Evolutionary conservation across 2,888 invertebrate genomes (phyloP).

Genomic region (Hipparchia sbordonii): DNA sequence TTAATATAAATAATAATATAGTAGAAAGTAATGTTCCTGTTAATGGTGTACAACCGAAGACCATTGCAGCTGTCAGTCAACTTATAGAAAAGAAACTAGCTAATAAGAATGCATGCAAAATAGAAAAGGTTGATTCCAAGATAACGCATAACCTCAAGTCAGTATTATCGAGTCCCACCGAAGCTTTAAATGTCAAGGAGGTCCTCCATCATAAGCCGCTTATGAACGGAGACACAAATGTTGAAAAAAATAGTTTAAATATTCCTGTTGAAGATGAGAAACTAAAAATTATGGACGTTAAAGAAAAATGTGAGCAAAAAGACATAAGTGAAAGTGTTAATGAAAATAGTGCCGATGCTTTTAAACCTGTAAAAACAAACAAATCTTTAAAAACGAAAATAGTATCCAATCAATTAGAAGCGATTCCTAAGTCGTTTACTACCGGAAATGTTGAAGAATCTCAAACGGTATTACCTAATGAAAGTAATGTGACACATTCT

Average conservation of each 20-base stretch:
- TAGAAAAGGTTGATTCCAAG: constrained; percentile 71
- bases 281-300: constrained; percentile 28
- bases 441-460: constrained; percentile 42
- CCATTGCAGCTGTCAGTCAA: constrained; percentile 70
- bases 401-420: constrained; percentile 29
- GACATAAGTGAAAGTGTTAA: constrained; percentile 32
- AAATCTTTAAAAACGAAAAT: constrained; percentile 27
- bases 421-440: constrained; percentile 28
- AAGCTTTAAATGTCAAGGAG: constrained; percentile 56
- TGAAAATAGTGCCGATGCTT: constrained; percentile 33
- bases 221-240: constrained; percentile 42
- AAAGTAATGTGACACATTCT: constrained; percentile 14
- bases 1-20: constrained; percentile 78
- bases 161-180: constrained; percentile 69
- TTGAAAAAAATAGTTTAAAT: constrained; percentile 36
- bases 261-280: constrained; percentile 28
- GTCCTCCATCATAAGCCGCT: constrained; percentile 39
- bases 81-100: constrained; percentile 69
- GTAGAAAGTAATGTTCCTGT: constrained; percentile 63
- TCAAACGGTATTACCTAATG: constrained; percentile 37
- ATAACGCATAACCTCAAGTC: constrained; percentile 67
- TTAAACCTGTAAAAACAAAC: constrained; percentile 29
- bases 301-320: constrained; percentile 38
- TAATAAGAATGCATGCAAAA: constrained; percentile 67
- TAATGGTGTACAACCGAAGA: constrained; percentile 65